Conservation (phyloP, 2,888 invertebrate genomes). For the Cryptosula pallasiana region DNA sequence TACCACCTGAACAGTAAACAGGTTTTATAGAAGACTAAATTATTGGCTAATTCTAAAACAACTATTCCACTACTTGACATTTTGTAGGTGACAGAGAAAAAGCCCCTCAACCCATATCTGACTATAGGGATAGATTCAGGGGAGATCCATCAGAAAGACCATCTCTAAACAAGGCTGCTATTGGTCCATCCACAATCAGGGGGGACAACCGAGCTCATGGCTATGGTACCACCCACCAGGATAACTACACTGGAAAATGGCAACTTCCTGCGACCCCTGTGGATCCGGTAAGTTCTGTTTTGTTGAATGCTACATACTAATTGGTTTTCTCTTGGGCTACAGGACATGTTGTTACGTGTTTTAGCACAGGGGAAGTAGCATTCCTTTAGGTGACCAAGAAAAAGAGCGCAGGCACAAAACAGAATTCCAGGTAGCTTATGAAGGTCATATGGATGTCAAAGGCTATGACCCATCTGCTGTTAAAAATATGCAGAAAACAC, state of each 20-base stretch:
- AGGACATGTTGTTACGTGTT: constrained; percentile 15
- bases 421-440: constrained; percentile 17
- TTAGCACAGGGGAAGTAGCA: constrained; percentile 42
- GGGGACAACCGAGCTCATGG: constrained; percentile 39
- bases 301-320: too few species aligned
- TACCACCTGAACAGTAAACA: too few species aligned
- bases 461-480: constrained; percentile 35
- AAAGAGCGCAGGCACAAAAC: constrained; percentile 32
- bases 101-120: constrained; percentile 38
- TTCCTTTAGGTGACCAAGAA: constrained; percentile 41
- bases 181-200: constrained; percentile 41
- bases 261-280: constrained; percentile 30
- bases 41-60: too few species aligned
- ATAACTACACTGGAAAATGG: constrained; percentile 37
- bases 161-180: constrained; percentile 29
- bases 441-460: constrained; percentile 21
- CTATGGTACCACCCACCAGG: constrained; percentile 39
- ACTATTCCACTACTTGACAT: too few species aligned
- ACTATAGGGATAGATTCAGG: constrained; percentile 39
- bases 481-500: constrained; percentile 37
- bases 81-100: constrained; percentile 41
- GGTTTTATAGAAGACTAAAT: too few species aligned
- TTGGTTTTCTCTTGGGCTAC: too few species aligned
- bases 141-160: constrained; percentile 37
- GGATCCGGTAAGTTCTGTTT: constrained; percentile 1